These are phyloP conservation scores for Paragorgia papillata DNA, from an alignment of 92 coral and sea anemone species.

Conservation along the genomic window DNA sequence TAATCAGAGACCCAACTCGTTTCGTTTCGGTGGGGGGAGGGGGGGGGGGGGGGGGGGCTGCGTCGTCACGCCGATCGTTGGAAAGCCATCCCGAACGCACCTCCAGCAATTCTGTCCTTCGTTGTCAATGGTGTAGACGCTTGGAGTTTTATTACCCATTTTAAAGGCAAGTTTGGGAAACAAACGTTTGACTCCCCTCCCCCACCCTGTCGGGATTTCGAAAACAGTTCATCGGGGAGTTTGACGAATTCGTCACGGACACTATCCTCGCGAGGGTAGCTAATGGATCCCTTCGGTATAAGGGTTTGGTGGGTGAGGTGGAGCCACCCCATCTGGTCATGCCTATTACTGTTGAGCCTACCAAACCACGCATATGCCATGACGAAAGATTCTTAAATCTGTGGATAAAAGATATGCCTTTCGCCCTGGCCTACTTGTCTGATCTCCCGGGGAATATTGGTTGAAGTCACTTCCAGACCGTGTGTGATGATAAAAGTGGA, in stretches of 20 bases:
- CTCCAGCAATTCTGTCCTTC: slow-evolving; percentile 36
- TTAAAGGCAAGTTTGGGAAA: slow-evolving; percentile 56
- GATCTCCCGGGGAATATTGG: slow-evolving; percentile 67
- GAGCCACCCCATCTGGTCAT: slow-evolving; percentile 64
- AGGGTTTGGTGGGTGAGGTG: slow-evolving; percentile 56
- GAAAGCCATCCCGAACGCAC: slow-evolving; percentile 45
- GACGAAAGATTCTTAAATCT: slow-evolving; percentile 61
- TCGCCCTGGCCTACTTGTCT: slow-evolving; percentile 49
- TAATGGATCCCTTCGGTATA: slow-evolving; percentile 52
- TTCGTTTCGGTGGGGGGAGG: no score
- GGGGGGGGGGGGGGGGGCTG: no score
- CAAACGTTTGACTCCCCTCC: slow-evolving; percentile 43
- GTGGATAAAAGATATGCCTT: slow-evolving; percentile 60
- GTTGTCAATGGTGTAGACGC: slow-evolving; percentile 42
- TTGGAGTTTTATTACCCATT: slow-evolving; percentile 47
- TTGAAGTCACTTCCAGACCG: slow-evolving; percentile 60
- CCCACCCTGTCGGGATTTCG: slow-evolving; percentile 53
- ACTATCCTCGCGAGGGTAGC: slow-evolving; percentile 55
- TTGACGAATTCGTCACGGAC: slow-evolving; percentile 51
- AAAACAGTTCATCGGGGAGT: slow-evolving; percentile 40
- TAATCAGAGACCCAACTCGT: slow-evolving; percentile 42
- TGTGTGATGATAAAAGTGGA: slow-evolving; percentile 67
- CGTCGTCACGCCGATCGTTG: slow-evolving; percentile 42
- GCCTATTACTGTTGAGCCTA: slow-evolving; percentile 62
- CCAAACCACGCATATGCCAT: slow-evolving; percentile 68